A percentile compares a stretch with the other conserved stretches of the same genome.
Evolutionary conservation across 1,140 invertebrate species (phyloP).

Genomic region (Campoletis sonorensis): DNA sequence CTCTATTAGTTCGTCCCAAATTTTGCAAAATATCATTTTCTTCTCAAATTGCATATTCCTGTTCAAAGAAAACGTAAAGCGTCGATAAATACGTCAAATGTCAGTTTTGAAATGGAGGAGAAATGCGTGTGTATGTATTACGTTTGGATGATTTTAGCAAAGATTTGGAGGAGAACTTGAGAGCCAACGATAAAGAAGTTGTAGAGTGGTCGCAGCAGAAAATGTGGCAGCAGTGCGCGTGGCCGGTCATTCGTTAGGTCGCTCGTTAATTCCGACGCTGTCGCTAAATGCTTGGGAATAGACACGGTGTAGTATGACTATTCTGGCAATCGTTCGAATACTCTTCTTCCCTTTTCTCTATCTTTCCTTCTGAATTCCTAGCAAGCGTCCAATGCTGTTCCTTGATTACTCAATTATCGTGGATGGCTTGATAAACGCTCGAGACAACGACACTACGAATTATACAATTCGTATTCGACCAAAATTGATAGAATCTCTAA

Average conservation of each 20-base stretch:
- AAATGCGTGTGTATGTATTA: too few species aligned
- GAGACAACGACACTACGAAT: too few species aligned
- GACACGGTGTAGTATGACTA: background rate
- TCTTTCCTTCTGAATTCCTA: background rate
- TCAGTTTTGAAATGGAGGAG: too few species aligned
- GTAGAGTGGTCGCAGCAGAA: background rate
- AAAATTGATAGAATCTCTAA: too few species aligned
- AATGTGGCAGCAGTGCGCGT: background rate
- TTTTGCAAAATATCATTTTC: too few species aligned
- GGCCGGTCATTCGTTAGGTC: background rate
- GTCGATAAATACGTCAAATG: too few species aligned
- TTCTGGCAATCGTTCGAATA: background rate
- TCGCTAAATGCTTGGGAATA: conserved; percentile 7
- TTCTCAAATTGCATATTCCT: too few species aligned
- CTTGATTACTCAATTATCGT: background rate
- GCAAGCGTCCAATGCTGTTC: background rate
- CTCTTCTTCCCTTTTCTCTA: background rate
- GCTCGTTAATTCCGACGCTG: conserved; percentile 5
- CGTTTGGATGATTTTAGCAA: background rate
- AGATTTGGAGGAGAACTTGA: background rate
- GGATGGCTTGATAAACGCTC: too few species aligned
- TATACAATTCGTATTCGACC: too few species aligned
- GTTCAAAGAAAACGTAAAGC: background rate
- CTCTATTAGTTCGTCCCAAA: too few species aligned
- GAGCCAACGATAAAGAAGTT: background rate